These are phyloP conservation scores for Acrobasis repandana DNA, from an alignment of 2,888 invertebrate genomes.

Conservation along the genomic window DNA sequence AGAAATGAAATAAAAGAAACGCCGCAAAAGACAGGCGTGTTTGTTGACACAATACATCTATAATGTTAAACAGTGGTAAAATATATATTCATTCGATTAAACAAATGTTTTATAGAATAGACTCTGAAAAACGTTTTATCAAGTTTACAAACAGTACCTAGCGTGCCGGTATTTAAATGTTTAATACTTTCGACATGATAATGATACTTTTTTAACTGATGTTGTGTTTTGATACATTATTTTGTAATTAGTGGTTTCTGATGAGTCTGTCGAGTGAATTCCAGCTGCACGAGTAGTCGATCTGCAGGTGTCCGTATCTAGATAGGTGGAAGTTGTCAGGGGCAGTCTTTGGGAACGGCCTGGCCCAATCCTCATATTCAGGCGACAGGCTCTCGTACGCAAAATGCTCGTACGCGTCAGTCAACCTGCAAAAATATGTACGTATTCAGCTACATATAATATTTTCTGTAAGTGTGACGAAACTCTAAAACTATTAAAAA, in stretches of 20 bases:
- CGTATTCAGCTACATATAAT: neutral
- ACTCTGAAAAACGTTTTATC: too few species aligned
- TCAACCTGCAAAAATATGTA: constrained; percentile 50
- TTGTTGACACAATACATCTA: neutral
- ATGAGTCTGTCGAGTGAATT: constrained; percentile 90
- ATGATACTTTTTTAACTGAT: too few species aligned
- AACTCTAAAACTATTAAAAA: neutral
- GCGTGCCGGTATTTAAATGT: too few species aligned
- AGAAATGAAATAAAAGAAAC: neutral
- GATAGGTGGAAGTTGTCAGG: constrained; percentile 88
- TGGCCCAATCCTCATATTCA: constrained; percentile 84
- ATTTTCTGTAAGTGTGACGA: neutral
- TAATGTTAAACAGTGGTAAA: too few species aligned
- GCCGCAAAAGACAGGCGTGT: neutral
- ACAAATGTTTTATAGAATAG: too few species aligned
- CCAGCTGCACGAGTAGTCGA: constrained; percentile 93
- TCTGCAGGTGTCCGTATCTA: constrained; percentile 90
- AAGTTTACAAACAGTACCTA: too few species aligned
- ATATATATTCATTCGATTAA: too few species aligned
- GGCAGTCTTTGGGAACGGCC: constrained; percentile 87
- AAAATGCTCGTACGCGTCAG: constrained; percentile 71
- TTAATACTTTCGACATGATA: too few species aligned
- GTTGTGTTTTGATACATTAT: neutral
- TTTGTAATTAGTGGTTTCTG: constrained; percentile 65
- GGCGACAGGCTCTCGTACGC: constrained; percentile 73